Evolutionary conservation across 2,888 invertebrate species (phyloP), one percentile per base, ranked within the genome.

Genomic region (Agrochola circellaris): DNA sequence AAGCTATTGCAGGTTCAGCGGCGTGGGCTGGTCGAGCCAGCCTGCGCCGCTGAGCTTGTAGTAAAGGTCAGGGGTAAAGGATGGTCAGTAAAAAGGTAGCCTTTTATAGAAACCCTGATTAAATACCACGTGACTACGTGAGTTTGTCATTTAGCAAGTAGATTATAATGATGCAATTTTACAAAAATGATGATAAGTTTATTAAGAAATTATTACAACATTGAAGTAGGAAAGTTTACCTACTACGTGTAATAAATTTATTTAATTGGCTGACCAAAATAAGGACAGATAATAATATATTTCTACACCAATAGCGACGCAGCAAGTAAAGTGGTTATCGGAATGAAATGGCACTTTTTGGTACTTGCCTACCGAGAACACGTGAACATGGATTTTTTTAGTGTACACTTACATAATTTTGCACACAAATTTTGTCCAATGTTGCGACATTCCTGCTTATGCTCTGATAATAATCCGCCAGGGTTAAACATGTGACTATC

Each of bases 321-420:
- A 56, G 45, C 8, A 34, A n/a, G 0, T 48, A 38, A 34, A 15
- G 15, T 30, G 30, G 15, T n/a, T 69, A 76, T 80, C 69, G 15
- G n/a, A 81, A 82, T 69, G 34, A 81, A 75, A 11, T 81, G 62
- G 23, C 20, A 68, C 30, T 68, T 69, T 69, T 68, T 34, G 42
- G 42, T 77, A 61, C 58, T 73, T 54, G 65, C 65, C 38, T 61
- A 68, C 45, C 20, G 20, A 13, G 54, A 69, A n/a, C 60, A 79
- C 54, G 58, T 75, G 74, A 34, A 30, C 26, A 26, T n/a, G 17
- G 1, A 13, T 54, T 51, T 66, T 60, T 48, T 48, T 48, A 4
- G 34, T 48, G 30, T 66, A 51, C 23, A 34, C 5, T 68, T 75
- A 42, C 48, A 58, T 42, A 58, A 77, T 64, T 51, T 75, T 75